Conservation (phyloP, 2,888 invertebrate species). For the Serripes groenlandicus region DNA sequence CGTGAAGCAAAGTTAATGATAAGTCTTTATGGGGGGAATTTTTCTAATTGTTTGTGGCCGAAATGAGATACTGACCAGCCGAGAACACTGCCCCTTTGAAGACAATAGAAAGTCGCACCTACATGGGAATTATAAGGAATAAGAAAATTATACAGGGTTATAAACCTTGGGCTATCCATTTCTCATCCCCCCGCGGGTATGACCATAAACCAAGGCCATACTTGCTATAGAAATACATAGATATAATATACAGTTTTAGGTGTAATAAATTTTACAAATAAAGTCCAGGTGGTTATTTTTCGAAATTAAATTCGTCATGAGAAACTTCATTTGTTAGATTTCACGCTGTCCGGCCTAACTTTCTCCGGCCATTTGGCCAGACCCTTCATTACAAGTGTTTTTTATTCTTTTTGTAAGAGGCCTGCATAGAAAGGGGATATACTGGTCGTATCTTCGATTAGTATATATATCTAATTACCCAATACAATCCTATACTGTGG, state of each 20-base stretch:
- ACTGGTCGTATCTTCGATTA: too few species aligned
- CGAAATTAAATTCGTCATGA: slow-evolving; percentile 35
- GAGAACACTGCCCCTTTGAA: slow-evolving; percentile 39
- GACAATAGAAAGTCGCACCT: slow-evolving; percentile 68
- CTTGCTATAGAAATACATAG: slow-evolving; percentile 47
- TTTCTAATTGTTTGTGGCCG: slow-evolving; percentile 60
- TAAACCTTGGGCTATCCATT: slow-evolving; percentile 22
- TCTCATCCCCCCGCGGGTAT: slow-evolving; percentile 7
- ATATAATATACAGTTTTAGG: slow-evolving; percentile 52
- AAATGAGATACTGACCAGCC: slow-evolving; percentile 49
- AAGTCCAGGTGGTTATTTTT: slow-evolving; percentile 61
- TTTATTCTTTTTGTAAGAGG: too few species aligned
- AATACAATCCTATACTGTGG: too few species aligned
- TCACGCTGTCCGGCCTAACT: slow-evolving; percentile 1
- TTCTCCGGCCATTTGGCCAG: too few species aligned
- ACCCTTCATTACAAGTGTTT: too few species aligned
- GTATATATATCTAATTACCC: too few species aligned
- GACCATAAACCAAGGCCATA: slow-evolving; percentile 20
- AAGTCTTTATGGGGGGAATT: slow-evolving; percentile 58
- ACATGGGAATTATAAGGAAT: slow-evolving; percentile 63
- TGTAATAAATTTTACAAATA: slow-evolving; percentile 54
- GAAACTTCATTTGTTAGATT: slow-evolving; percentile 18
- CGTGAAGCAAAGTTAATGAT: slow-evolving; percentile 55
- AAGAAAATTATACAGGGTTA: slow-evolving; percentile 43
- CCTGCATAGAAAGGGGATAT: too few species aligned